These are phyloP conservation scores for Eremobia ochroleuca DNA, from an alignment of 2,888 invertebrate genomes.

Conservation along the genomic window DNA sequence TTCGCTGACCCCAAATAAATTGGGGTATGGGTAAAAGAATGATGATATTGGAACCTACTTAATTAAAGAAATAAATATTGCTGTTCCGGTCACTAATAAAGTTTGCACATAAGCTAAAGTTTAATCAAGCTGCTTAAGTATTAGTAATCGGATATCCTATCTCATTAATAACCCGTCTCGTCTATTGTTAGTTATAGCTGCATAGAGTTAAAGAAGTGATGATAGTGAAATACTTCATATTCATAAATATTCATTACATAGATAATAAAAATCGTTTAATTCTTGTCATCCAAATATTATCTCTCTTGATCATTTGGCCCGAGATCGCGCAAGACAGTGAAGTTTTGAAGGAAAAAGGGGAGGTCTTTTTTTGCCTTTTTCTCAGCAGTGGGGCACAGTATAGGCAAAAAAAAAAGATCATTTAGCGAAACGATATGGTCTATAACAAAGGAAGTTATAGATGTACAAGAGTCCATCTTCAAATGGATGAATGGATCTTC, in stretches of 20 bases:
- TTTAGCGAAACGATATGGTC: neutral
- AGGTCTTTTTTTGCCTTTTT: too few species aligned
- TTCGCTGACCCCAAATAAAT: neutral
- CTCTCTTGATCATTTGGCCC: neutral
- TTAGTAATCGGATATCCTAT: slow-evolving; percentile 35
- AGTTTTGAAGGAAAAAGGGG: neutral
- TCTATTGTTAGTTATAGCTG: neutral
- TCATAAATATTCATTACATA: neutral
- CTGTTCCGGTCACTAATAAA: slow-evolving; percentile 16
- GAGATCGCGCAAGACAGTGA: neutral
- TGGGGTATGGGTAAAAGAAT: neutral
- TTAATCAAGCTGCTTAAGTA: slow-evolving; percentile 14
- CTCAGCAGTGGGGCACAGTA: neutral
- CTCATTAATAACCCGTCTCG: neutral
- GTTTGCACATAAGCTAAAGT: slow-evolving; percentile 26
- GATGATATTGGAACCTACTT: neutral
- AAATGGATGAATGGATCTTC: too few species aligned
- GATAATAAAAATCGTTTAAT: neutral
- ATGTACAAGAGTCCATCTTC: too few species aligned
- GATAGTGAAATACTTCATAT: neutral
- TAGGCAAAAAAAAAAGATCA: neutral
- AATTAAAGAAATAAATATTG: slow-evolving; percentile 1
- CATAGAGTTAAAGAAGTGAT: neutral
- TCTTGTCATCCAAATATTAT: neutral
- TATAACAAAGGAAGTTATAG: slow-evolving; percentile 34